Percentiles rank a stretch among this genome's conserved stretches.
These are phyloP conservation scores for Smittia sp. DNA, from an alignment of 2,888 invertebrate species.

Conservation along the genomic window DNA sequence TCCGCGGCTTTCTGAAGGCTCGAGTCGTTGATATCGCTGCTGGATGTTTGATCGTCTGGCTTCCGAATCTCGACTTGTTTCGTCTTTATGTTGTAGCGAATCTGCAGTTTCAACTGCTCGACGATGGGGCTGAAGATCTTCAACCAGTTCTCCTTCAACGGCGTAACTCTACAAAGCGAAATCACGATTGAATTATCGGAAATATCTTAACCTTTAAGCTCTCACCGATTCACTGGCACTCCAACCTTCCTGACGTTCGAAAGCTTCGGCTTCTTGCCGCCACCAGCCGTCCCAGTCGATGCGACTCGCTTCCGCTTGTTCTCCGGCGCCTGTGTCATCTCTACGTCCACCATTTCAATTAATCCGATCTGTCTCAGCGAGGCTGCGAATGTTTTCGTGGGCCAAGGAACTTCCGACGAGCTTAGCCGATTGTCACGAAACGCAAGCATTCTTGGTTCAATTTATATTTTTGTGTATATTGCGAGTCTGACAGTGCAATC, in stretches of 20 bases:
- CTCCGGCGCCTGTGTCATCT: slow-evolving; percentile 22
- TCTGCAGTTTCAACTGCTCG: slow-evolving; percentile 89
- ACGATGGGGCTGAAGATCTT: slow-evolving; percentile 96
- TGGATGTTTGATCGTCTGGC: slow-evolving; percentile 54
- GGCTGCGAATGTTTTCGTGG: no score
- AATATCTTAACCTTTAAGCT: not conserved
- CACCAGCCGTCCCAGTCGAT: not conserved
- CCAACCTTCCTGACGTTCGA: slow-evolving; percentile 61
- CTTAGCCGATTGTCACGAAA: no score
- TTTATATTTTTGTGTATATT: no score
- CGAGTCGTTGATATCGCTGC: slow-evolving; percentile 71
- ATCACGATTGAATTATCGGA: not conserved
- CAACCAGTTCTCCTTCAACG: slow-evolving; percentile 94
- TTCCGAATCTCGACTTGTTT: slow-evolving; percentile 83
- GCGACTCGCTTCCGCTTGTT: slow-evolving; percentile 15
- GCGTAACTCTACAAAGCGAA: slow-evolving; percentile 68
- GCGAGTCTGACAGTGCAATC: no score
- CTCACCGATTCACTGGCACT: slow-evolving; percentile 82
- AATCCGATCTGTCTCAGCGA: not conserved
- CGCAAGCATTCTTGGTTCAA: no score
- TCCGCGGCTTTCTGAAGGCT: slow-evolving; percentile 97
- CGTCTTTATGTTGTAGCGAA: slow-evolving; percentile 88
- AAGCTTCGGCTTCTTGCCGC: slow-evolving; percentile 18
- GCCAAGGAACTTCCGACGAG: no score
- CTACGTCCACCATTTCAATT: slow-evolving; percentile 30